phyloP scores from a whole-genome alignment of 2,113 vertebrate genomes.

The Limnothrissa miodon region DNA sequence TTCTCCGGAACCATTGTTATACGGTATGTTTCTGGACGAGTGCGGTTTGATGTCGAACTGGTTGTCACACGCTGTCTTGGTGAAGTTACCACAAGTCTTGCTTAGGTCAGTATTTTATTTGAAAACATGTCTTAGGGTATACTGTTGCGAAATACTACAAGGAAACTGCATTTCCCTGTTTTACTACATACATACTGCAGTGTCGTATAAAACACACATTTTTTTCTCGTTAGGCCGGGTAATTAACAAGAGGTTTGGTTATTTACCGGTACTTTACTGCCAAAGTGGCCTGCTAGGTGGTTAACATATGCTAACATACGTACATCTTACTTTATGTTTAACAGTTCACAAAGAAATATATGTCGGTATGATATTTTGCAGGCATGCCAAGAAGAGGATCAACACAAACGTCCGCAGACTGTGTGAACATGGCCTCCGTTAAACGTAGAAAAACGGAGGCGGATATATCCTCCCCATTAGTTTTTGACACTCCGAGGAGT shows the following conservation, averaged over 20 bases:
- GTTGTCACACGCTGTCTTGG: neutral
- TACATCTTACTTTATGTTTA: neutral
- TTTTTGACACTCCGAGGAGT: slow-evolving; percentile 70
- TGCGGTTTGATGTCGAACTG: neutral
- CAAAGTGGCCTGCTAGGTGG: neutral
- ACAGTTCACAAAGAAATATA: neutral
- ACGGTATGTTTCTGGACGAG: neutral
- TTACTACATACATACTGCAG: no score
- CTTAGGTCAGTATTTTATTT: neutral
- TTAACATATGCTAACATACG: no score
- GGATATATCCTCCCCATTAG: slow-evolving; percentile 36
- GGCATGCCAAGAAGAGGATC: neutral
- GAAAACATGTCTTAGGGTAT: no score
- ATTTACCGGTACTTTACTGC: no score
- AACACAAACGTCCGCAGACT: neutral
- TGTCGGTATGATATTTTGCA: neutral
- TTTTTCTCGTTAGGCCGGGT: no score
- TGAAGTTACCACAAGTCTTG: neutral
- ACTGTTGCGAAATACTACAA: no score
- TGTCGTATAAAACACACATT: no score
- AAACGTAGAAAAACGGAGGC: slow-evolving; percentile 65
- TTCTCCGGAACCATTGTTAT: neutral
- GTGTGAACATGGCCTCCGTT: neutral
- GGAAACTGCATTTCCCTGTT: no score
- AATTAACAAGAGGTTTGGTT: no score